Conservation (phyloP, 2,888 invertebrate genomes). For the Agriopis marginaria region DNA sequence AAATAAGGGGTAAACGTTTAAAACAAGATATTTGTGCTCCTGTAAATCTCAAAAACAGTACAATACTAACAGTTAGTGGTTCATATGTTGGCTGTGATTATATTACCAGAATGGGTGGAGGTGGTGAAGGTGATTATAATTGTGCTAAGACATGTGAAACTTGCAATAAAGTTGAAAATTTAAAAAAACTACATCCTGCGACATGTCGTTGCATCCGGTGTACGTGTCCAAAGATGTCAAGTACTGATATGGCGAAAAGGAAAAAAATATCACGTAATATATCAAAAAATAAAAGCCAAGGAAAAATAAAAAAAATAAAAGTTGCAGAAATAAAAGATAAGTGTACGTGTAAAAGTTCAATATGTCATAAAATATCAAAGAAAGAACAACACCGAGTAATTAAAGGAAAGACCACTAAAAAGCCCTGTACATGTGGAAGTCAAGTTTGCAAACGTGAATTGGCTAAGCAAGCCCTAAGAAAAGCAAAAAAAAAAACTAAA, state of each 20-base stretch:
- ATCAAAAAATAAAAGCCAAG: background rate
- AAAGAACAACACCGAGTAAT: background rate
- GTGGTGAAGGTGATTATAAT: background rate
- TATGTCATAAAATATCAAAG: background rate
- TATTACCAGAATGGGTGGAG: background rate
- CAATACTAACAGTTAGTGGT: background rate
- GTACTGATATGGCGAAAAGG: too few species aligned
- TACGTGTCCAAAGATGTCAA: too few species aligned
- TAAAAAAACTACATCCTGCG: background rate
- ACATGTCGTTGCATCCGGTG: too few species aligned
- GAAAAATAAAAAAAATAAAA: background rate
- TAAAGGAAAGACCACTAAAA: too few species aligned
- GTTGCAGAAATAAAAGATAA: background rate
- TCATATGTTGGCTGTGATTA: background rate
- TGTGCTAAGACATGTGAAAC: background rate
- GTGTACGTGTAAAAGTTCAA: background rate
- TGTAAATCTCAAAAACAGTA: background rate
- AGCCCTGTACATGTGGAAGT: too few species aligned
- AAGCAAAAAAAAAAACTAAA: background rate
- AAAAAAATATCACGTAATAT: too few species aligned
- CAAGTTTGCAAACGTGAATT: too few species aligned
- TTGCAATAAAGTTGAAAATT: background rate
- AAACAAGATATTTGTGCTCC: background rate
- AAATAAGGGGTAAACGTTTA: background rate
- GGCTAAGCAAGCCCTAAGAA: too few species aligned